Base-by-base conservation (phyloP, 2,797 vertebrate genomes). In the Silurus lanzhouensis region DNA sequence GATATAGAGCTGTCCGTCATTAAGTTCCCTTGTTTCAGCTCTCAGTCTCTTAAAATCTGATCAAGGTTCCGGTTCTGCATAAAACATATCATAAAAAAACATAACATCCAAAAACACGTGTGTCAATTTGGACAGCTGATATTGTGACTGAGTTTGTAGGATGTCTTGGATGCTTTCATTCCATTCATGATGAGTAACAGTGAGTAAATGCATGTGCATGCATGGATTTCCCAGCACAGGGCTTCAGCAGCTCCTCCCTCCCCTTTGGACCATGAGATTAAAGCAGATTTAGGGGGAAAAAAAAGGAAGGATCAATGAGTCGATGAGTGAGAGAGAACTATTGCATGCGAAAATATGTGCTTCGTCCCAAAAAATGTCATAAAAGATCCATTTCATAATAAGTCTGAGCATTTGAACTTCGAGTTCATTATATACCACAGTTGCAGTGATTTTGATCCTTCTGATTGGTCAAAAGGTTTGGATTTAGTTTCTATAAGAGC, bases 151-250 rank as follows among this genome's bases (percentile, higher is more conserved):
- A 93, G 85, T 91, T 83, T 66, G 72, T 22, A n/a, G 68, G 82
- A 46, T 84, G 86, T 90, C 87, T 90, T 87, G 89, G 78, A 89
- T 58, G 17, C 55, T 87, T 88, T 84, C 84, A 84, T 55, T 72
- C 87, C 83, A 38, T 68, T 84, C 83, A 31, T 9, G 60, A 83
- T 72, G 82, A 76, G 14, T 87, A 72, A 88, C 48, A 67, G 75
- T 88, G 91, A 48, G 92, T 88, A 91, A 79, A 55, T 80, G 72
- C 20, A 55, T n/a, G 68, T 89, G 89, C 44, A 48, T 89, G 89
- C 87, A 31, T 87, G 74, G 89, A 87, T 85, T 92, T 89, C 76
- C 91, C 89, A 88, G 82, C 63, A 89, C 5, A 58, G 15, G 86
- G 66, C 79, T 66, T n/a, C 55, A 81, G 52, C 31, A 90, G 87